Evolutionary conservation across 2,888 invertebrate species (phyloP).

Genomic region (Osedax fenrisi): DNA sequence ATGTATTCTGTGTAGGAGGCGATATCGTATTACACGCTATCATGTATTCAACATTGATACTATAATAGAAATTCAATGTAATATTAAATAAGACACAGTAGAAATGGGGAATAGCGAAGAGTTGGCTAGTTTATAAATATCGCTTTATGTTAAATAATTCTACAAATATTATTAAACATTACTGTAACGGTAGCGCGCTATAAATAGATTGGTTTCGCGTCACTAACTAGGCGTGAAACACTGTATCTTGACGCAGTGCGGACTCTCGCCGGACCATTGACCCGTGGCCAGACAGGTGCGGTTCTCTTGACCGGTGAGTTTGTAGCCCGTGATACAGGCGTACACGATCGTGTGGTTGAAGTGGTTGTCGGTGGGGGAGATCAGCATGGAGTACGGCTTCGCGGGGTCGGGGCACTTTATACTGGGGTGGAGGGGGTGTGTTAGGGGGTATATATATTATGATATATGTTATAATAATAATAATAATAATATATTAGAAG

Average conservation of each 20-base stretch:
- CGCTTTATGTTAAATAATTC: no score
- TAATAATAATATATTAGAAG: background rate
- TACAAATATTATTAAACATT: no score
- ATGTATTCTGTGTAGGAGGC: no score
- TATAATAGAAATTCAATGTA: no score
- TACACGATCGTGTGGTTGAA: background rate
- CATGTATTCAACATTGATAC: no score
- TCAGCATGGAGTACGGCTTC: background rate
- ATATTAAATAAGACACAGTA: no score
- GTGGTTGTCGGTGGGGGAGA: background rate
- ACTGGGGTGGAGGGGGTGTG: background rate
- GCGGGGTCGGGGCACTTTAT: background rate
- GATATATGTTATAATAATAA: background rate
- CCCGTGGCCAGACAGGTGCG: background rate
- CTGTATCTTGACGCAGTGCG: background rate
- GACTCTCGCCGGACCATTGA: background rate
- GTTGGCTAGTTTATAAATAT: no score
- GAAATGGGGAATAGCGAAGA: no score
- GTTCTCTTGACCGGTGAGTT: background rate
- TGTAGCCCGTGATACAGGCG: background rate
- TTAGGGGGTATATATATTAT: background rate
- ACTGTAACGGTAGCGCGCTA: no score
- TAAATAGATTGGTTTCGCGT: no score
- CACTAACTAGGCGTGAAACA: background rate
- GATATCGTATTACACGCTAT: no score